These are phyloP conservation scores for Marasmarcha lunaedactyla DNA, from an alignment of 2,888 invertebrate species.

Conservation along the genomic window DNA sequence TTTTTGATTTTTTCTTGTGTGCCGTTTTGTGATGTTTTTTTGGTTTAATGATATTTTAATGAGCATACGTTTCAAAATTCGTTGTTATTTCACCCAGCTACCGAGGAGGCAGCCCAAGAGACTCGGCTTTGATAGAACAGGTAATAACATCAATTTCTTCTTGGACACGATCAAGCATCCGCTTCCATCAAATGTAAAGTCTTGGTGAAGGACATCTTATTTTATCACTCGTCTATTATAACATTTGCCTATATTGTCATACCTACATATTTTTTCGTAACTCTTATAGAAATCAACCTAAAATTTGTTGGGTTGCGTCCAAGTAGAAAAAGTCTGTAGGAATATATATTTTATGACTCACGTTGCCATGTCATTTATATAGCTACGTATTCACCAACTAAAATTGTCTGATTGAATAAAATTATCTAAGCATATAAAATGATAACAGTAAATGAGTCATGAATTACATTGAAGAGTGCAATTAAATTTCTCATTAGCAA, in stretches of 20 bases:
- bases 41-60: slow-evolving; percentile 61
- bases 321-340: slow-evolving; percentile 52
- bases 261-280: neutral
- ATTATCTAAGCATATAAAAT: no score
- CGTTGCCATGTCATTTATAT: slow-evolving; percentile 30
- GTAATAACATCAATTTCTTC: slow-evolving; percentile 47
- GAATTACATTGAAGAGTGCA: no score
- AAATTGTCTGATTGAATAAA: no score
- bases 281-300: neutral
- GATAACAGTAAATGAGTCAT: no score
- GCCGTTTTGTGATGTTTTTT: slow-evolving; percentile 64
- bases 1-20: slow-evolving; percentile 48
- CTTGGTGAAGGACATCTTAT: slow-evolving; percentile 26
- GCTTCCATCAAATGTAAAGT: slow-evolving; percentile 5
- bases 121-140: slow-evolving; percentile 71
- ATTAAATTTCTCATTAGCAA: no score
- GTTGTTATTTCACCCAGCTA: slow-evolving; percentile 71
- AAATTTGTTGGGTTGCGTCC: slow-evolving; percentile 55
- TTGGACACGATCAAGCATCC: slow-evolving; percentile 53
- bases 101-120: slow-evolving; percentile 71
- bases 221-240: slow-evolving; percentile 6
- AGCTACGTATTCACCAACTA: no score
- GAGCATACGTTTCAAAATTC: slow-evolving; percentile 63
- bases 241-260: neutral
- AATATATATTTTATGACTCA: slow-evolving; percentile 36